phyloP scores from a whole-genome alignment of 2,113 vertebrate genomes.

The Ovis aries region ARS-UI_Ramb_v3.0 NC_056055.1:68426501-68427000 shows the following conservation, averaged over 20 bases:
- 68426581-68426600: not conserved
- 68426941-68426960: not conserved
- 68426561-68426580: constrained; percentile 1
- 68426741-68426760: not conserved
- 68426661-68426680: constrained; percentile 2
- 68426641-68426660: not conserved
- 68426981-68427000: not conserved
- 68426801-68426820: not conserved
- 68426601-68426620: not conserved
- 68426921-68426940: not conserved
- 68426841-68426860: not conserved
- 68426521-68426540: not conserved
- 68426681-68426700: not conserved
- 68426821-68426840: not conserved
- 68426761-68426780: not conserved
- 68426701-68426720: not conserved
- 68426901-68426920: not conserved
- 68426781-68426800: not conserved
- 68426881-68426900: not conserved
- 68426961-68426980: not conserved
- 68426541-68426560: not conserved
- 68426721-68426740: not conserved
- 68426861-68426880: not conserved
- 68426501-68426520: not conserved
- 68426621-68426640: not conserved